These are phyloP conservation scores for Intellagama lesueurii DNA, from an alignment of 2,797 vertebrate species.

Conservation along the genomic window DNA sequence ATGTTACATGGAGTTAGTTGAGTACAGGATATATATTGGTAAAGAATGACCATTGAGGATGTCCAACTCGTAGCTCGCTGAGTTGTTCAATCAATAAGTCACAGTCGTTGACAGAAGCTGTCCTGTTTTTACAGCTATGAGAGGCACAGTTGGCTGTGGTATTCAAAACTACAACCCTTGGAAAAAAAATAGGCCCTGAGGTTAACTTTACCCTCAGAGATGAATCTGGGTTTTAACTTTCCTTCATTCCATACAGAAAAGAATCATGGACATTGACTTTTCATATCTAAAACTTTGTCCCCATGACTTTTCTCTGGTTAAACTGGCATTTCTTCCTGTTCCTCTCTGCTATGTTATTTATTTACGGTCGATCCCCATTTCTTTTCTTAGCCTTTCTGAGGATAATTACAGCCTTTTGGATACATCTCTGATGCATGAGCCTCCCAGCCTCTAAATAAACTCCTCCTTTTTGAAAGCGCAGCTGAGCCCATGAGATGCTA, in stretches of 20 bases:
- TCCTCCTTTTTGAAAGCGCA: background rate
- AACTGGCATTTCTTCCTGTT: background rate
- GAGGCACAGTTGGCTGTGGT: too few relatives aligned
- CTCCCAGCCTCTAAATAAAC: background rate
- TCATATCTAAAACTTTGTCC: background rate
- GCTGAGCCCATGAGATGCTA: background rate
- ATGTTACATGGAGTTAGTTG: too few relatives aligned
- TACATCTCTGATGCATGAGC: rapidly evolving
- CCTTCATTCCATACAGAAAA: background rate
- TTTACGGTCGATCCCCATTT: background rate
- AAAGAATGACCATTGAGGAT: too few relatives aligned
- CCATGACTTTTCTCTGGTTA: background rate
- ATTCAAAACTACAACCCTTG: too few relatives aligned
- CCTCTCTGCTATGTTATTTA: background rate
- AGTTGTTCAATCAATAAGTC: too few relatives aligned
- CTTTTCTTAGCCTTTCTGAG: background rate
- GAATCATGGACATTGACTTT: background rate
- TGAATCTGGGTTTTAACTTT: background rate
- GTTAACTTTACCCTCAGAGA: too few relatives aligned
- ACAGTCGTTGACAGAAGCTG: too few relatives aligned
- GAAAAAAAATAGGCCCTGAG: background rate
- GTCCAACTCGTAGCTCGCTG: too few relatives aligned
- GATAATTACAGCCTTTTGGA: background rate
- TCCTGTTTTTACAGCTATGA: too few relatives aligned
- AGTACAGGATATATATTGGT: too few relatives aligned